Percentiles rank a stretch among this genome's conserved stretches.
These are phyloP conservation scores for Aphelocoma coerulescens DNA, from an alignment of 2,113 vertebrate species.

Conservation along the genomic window DNA sequence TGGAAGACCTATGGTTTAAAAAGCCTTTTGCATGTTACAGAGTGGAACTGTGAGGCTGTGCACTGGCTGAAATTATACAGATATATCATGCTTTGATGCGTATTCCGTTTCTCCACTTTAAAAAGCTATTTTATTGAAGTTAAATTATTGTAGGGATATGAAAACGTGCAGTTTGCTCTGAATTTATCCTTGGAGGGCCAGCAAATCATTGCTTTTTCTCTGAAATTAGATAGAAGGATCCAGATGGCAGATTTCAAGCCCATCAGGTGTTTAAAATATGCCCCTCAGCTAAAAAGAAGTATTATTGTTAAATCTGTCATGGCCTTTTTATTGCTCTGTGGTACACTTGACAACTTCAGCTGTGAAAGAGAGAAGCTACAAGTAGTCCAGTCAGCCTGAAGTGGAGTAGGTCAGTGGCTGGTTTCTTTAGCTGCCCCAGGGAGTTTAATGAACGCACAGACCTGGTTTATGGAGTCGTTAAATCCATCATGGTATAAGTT, in stretches of 20 bases:
- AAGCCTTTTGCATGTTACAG: background rate
- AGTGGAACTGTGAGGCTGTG: background rate
- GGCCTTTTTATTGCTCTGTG: slow-evolving; percentile 54
- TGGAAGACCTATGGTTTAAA: background rate
- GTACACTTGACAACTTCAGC: slow-evolving; percentile 48
- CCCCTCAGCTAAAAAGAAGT: slow-evolving; percentile 42
- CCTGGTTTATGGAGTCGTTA: slow-evolving; percentile 3
- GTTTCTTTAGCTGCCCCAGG: background rate
- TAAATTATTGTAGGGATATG: slow-evolving; percentile 40
- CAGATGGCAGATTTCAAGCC: slow-evolving; percentile 59
- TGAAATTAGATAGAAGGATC: slow-evolving; percentile 57
- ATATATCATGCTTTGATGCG: slow-evolving; percentile 5
- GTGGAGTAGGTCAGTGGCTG: background rate
- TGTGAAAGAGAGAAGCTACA: background rate
- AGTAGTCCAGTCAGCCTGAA: background rate
- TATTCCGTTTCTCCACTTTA: slow-evolving; percentile 24
- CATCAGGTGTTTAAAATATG: slow-evolving; percentile 65
- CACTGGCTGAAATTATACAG: slow-evolving; percentile 28
- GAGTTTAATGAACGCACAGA: background rate
- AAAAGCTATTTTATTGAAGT: slow-evolving; percentile 46
- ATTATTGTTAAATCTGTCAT: slow-evolving; percentile 60
- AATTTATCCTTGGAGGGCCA: slow-evolving; percentile 51
- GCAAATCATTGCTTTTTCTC: slow-evolving; percentile 53
- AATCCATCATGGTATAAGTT: background rate
- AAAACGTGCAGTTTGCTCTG: slow-evolving; percentile 42